These are phyloP conservation scores for Taurulus bubalis DNA, from an alignment of 2,113 vertebrate genomes.

Conservation along the genomic window DNA sequence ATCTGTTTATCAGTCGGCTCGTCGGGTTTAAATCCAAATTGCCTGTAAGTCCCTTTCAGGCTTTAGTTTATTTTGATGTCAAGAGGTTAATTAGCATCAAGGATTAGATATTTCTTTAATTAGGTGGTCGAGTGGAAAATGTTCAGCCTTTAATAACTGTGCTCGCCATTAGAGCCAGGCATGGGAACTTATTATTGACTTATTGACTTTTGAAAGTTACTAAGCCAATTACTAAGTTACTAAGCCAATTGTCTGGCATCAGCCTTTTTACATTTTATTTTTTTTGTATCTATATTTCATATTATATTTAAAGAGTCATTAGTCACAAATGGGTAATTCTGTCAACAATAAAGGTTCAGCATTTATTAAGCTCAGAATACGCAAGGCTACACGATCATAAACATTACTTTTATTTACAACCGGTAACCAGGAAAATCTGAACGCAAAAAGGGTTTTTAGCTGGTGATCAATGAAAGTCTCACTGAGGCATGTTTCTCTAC, in stretches of 20 bases:
- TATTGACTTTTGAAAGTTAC: neutral
- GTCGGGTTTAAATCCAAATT: constrained; percentile 44
- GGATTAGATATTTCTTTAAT: constrained; percentile 40
- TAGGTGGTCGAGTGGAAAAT: constrained; percentile 24
- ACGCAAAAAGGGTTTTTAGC: neutral
- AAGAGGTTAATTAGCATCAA: constrained; percentile 55
- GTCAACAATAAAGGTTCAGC: neutral
- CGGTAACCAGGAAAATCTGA: constrained; percentile 7
- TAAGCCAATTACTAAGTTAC: constrained; percentile 12
- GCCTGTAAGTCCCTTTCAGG: constrained; percentile 27
- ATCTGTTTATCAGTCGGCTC: constrained; percentile 44
- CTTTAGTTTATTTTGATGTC: constrained; percentile 30
- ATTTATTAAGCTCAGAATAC: constrained; percentile 1
- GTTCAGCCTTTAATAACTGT: neutral
- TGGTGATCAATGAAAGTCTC: neutral
- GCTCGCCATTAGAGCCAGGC: neutral
- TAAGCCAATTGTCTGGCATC: neutral
- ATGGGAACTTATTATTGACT: neutral
- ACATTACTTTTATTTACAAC: neutral
- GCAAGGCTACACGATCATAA: neutral
- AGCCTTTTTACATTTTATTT: neutral
- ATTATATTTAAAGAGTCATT: neutral
- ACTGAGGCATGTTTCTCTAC: neutral
- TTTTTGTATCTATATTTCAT: neutral
- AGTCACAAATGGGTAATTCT: constrained; percentile 22